A percentile compares a stretch with the other conserved stretches of the same genome.
phyloP scores from a whole-genome alignment of 2,113 vertebrate genomes.

The Lamprotornis superbus region DNA sequence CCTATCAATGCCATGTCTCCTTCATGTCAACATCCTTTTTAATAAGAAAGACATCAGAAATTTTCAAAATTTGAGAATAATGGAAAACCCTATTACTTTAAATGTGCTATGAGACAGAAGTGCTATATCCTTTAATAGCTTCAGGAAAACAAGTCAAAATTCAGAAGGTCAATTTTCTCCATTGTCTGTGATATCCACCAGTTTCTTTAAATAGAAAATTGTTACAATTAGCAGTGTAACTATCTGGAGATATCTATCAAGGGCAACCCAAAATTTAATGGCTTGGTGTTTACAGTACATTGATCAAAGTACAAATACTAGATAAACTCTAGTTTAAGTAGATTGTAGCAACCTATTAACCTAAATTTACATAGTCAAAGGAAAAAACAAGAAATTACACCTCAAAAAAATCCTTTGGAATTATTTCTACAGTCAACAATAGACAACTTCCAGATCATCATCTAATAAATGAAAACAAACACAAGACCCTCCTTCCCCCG shows the following conservation, averaged over 20 bases:
- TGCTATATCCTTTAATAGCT: neutral
- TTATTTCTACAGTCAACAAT: neutral
- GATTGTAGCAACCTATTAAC: neutral
- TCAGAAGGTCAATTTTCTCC: neutral
- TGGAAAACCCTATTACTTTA: neutral
- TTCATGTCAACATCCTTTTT: neutral
- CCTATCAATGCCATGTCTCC: neutral
- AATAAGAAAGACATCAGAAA: neutral
- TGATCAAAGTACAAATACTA: neutral
- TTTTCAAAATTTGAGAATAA: neutral
- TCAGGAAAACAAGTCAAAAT: neutral
- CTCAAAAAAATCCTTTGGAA: neutral
- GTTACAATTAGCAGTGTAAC: neutral
- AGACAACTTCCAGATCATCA: neutral
- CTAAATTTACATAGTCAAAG: neutral
- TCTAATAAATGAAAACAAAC: neutral
- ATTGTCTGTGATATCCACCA: neutral
- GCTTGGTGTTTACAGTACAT: neutral
- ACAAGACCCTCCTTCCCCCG: accelerated
- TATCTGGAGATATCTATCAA: neutral
- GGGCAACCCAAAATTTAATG: neutral
- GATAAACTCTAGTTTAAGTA: neutral
- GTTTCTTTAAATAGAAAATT: neutral
- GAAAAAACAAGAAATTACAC: neutral
- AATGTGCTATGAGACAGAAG: neutral